Conservation (phyloP, 1,140 invertebrate genomes). For the Megathymus violae region DNA sequence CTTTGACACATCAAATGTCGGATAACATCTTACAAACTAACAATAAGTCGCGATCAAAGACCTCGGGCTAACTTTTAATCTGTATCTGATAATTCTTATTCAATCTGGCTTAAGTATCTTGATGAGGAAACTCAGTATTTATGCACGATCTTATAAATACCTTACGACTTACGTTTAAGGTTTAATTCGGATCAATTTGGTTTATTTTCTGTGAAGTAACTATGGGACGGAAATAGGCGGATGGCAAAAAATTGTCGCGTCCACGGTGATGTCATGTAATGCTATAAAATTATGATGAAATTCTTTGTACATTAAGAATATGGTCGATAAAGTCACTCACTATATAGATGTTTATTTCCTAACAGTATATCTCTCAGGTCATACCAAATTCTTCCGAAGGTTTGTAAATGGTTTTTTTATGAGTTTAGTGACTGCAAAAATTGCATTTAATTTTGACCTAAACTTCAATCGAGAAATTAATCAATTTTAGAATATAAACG, state of each 20-base stretch:
- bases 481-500: too few species aligned
- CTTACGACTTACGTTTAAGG: neutral
- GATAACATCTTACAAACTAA: too few species aligned
- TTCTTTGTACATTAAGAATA: constrained; percentile 33
- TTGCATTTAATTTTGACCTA: too few species aligned
- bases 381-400: neutral
- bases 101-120: constrained; percentile 47
- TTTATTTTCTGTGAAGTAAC: constrained; percentile 35
- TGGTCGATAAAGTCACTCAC: neutral
- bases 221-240: constrained; percentile 44
- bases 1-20: too few species aligned
- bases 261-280: constrained; percentile 49
- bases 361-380: neutral
- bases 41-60: neutral
- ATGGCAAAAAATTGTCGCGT: constrained; percentile 55
- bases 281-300: constrained; percentile 28
- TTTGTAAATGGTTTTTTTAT: too few species aligned
- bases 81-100: constrained; percentile 45
- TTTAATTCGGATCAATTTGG: neutral
- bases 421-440: too few species aligned
- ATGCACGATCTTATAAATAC: neutral
- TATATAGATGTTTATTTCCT: neutral
- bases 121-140: constrained; percentile 25
- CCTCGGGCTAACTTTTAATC: constrained; percentile 26
- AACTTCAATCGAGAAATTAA: too few species aligned